Evolutionary conservation across 2,113 vertebrate genomes (phyloP).

Genomic region (Cyprinodon brontotheroides): DNA sequence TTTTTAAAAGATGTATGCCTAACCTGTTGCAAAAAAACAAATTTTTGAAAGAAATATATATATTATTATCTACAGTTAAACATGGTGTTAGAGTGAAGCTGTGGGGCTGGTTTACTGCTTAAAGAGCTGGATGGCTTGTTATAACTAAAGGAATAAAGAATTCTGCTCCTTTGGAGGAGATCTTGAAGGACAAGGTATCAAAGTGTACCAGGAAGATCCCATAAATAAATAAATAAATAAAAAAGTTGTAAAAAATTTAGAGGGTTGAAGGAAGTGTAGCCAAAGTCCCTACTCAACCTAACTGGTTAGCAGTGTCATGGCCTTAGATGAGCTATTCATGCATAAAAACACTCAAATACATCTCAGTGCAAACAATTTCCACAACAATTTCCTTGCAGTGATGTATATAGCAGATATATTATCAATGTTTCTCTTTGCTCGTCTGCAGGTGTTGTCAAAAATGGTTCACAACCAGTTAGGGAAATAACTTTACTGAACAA

Average conservation of each 20-base stretch:
- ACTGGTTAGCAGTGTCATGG: background rate
- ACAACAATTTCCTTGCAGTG: background rate
- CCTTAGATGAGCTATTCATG: background rate
- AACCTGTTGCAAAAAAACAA: background rate
- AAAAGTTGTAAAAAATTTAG: background rate
- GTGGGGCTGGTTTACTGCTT: background rate
- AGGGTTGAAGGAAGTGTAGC: no score
- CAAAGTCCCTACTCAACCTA: background rate
- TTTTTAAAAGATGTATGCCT: background rate
- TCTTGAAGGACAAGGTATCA: background rate
- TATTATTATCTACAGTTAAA: background rate
- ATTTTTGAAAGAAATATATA: background rate
- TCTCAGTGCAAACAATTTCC: background rate
- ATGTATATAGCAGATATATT: background rate
- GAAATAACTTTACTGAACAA: background rate
- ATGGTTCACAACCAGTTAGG: no score
- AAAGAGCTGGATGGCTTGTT: background rate
- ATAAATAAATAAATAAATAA: background rate
- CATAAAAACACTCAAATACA: background rate
- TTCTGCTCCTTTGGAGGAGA: background rate
- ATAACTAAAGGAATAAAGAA: background rate
- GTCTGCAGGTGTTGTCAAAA: no score
- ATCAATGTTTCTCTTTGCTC: no score
- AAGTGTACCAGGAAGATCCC: background rate
- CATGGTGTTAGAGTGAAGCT: background rate